These are phyloP conservation scores for Graptemys geographica DNA, from an alignment of 2,797 vertebrate species.

Conservation along the genomic window DNA sequence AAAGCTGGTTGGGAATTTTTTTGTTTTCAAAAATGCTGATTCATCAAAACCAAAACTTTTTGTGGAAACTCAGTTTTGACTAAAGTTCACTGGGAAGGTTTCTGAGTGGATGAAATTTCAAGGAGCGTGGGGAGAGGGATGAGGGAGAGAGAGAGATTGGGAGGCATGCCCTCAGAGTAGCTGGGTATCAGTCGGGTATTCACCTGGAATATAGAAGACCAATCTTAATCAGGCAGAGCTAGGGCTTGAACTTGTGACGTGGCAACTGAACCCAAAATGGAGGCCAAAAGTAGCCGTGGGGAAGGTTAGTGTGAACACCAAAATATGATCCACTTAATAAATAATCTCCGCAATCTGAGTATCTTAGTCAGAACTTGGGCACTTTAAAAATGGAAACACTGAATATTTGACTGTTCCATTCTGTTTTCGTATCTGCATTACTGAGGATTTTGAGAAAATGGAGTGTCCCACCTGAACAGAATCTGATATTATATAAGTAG, in stretches of 20 bases:
- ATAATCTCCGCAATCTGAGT: neutral
- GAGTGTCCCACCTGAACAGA: rapidly evolving
- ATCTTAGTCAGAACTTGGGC: rapidly evolving
- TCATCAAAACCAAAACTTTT: neutral
- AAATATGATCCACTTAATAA: rapidly evolving
- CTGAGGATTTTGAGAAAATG: neutral
- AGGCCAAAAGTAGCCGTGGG: neutral
- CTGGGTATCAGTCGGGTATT: neutral
- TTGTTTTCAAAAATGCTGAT: neutral
- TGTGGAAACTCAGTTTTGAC: neutral
- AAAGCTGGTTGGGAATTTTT: neutral
- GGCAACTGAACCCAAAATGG: neutral
- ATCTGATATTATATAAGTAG: neutral
- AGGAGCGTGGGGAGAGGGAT: neutral
- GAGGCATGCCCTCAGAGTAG: neutral
- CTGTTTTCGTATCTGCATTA: neutral
- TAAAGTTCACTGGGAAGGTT: neutral
- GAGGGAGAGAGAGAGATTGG: no score
- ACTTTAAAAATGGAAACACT: neutral
- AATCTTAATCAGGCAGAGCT: neutral
- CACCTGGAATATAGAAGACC: neutral
- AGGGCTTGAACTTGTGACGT: neutral
- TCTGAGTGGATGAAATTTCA: neutral
- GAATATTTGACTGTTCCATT: rapidly evolving
- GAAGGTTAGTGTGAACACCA: neutral